These are phyloP conservation scores for Synanthedon formicaeformis DNA, from an alignment of 2,888 invertebrate species.

Conservation along the genomic window DNA sequence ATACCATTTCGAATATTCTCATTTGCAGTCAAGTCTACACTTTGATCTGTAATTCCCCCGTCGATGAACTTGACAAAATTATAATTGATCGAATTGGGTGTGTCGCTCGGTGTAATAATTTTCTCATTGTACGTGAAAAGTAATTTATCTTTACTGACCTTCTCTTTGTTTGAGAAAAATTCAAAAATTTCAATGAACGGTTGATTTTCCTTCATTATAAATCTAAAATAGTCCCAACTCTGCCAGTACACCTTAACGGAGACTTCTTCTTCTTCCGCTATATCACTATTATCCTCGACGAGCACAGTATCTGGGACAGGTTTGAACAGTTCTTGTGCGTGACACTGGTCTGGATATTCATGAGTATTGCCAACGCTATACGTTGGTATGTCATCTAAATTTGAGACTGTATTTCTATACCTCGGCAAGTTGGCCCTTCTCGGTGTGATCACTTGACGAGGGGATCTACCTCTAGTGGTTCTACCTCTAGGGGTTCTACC, in stretches of 20 bases:
- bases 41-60: slow-evolving; percentile 45
- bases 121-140: slow-evolving; percentile 48
- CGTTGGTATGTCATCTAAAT: slow-evolving; percentile 11
- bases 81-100: slow-evolving; percentile 49
- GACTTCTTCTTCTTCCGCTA: slow-evolving; percentile 40
- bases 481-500: not conserved
- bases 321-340: slow-evolving; percentile 31
- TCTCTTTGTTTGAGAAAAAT: slow-evolving; percentile 38
- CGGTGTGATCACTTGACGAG: not conserved
- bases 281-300: slow-evolving; percentile 17
- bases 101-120: slow-evolving; percentile 45
- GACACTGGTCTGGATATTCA: slow-evolving; percentile 41
- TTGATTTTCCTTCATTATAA: slow-evolving; percentile 46
- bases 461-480: not conserved
- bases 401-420: not conserved
- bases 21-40: slow-evolving; percentile 15
- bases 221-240: slow-evolving; percentile 42
- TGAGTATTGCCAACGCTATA: slow-evolving; percentile 45
- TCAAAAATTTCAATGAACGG: slow-evolving; percentile 49
- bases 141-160: slow-evolving; percentile 34
- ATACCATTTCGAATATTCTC: slow-evolving; percentile 21
- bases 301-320: slow-evolving; percentile 13
- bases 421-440: not conserved
- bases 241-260: slow-evolving; percentile 62
- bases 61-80: slow-evolving; percentile 57